phyloP scores from a whole-genome alignment of 1,140 invertebrate species.

The Fopius arisanus region DNA sequence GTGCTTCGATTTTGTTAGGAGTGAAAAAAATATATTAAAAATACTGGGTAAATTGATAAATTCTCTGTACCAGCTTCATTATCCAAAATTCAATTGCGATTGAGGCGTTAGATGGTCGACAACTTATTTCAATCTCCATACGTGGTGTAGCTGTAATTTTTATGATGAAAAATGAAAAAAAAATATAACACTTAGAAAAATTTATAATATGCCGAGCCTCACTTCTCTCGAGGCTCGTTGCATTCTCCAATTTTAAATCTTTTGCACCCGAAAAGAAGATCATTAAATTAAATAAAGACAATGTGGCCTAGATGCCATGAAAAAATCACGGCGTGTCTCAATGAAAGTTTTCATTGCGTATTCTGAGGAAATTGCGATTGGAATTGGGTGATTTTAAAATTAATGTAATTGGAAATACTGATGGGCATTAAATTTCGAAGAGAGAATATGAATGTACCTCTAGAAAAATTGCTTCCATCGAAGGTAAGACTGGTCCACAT shows the following conservation, averaged over 20 bases:
- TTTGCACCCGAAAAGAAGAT: constrained; percentile 25
- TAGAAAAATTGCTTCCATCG: constrained; percentile 3
- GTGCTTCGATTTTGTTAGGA: neutral
- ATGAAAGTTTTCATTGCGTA: constrained; percentile 31
- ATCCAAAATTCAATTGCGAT: neutral
- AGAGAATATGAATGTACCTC: neutral
- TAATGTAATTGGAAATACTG: neutral
- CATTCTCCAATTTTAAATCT: constrained; percentile 30
- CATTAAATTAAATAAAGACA: constrained; percentile 6
- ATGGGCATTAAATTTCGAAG: constrained; percentile 23
- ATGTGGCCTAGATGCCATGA: constrained; percentile 16
- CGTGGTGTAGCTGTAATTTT: constrained; percentile 16
- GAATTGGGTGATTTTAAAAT: neutral
- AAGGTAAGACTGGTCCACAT: neutral
- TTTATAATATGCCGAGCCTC: constrained; percentile 21
- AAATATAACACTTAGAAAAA: constrained; percentile 26
- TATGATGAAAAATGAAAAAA: constrained; percentile 11
- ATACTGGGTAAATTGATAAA: neutral
- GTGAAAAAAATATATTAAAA: constrained; percentile 6
- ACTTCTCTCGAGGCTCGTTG: neutral
- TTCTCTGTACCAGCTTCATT: neutral
- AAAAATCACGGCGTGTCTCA: constrained; percentile 32
- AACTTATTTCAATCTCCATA: constrained; percentile 15
- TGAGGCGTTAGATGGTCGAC: neutral
- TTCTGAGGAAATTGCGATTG: neutral